Evolutionary conservation across 2,797 vertebrate species (phyloP).

Genomic region (Bufotes viridis): DNA sequence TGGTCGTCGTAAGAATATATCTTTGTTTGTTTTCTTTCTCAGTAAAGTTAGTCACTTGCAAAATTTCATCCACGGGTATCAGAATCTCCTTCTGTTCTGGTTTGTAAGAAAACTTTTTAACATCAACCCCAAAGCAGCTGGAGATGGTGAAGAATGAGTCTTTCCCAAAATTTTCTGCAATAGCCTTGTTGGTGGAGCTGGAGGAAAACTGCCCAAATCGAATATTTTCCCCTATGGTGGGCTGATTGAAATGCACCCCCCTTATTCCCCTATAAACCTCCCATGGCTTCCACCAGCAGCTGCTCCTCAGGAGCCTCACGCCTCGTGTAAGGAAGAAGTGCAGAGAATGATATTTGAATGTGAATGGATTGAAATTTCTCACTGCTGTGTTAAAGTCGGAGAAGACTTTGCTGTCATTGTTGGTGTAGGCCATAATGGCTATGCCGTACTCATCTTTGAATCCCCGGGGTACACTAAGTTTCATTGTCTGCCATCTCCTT

Average conservation of each 20-base stretch:
- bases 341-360: slow-evolving; percentile 72
- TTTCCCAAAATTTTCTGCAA: slow-evolving; percentile 63
- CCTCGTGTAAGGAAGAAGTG: slow-evolving; percentile 74
- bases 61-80: slow-evolving; percentile 71
- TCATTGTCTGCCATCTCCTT: slow-evolving; percentile 56
- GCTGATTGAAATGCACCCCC: background rate
- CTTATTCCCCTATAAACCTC: slow-evolving; percentile 66
- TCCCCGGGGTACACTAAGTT: slow-evolving; percentile 61
- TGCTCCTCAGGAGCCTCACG: slow-evolving; percentile 68
- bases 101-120: slow-evolving; percentile 68
- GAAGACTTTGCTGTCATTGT: slow-evolving; percentile 52
- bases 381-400: slow-evolving; percentile 66
- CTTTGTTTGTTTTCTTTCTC: slow-evolving; percentile 33
- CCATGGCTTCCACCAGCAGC: background rate
- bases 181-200: slow-evolving; percentile 61
- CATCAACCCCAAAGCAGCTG: slow-evolving; percentile 69
- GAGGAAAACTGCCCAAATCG: slow-evolving; percentile 71
- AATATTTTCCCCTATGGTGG: slow-evolving; percentile 59
- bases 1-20: slow-evolving; percentile 64
- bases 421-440: slow-evolving; percentile 68
- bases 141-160: slow-evolving; percentile 68
- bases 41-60: slow-evolving; percentile 66
- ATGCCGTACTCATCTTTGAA: slow-evolving; percentile 65
- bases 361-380: slow-evolving; percentile 38
- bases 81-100: slow-evolving; percentile 68